phyloP scores from a whole-genome alignment of 2,113 vertebrate species.

The Heterotilapia buettikoferi region DNA sequence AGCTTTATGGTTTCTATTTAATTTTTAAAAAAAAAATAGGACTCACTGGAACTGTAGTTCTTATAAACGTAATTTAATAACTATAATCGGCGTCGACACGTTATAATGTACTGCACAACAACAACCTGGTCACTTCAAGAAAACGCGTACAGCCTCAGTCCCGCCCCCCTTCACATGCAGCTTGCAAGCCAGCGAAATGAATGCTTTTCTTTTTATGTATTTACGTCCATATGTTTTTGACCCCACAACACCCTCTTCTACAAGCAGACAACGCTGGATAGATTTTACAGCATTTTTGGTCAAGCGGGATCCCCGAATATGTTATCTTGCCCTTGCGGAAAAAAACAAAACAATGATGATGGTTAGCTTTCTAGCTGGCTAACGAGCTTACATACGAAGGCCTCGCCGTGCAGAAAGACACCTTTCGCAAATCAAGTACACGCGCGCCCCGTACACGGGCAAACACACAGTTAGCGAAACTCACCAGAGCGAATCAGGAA shows the following conservation, averaged over 20 bases:
- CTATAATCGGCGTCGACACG: not conserved
- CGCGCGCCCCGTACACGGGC: constrained; percentile 4
- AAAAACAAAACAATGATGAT: not conserved
- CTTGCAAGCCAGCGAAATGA: not conserved
- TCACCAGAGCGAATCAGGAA: constrained; percentile 51
- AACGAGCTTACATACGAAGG: constrained; percentile 40
- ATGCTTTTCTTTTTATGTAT: not conserved
- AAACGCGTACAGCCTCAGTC: constrained; percentile 17
- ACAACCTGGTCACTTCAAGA: not conserved
- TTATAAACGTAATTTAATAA: not conserved
- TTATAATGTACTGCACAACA: not conserved
- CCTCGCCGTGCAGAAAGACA: constrained; percentile 52
- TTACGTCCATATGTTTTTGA: not conserved
- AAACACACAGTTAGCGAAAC: constrained; percentile 45
- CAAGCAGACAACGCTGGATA: fast-evolving
- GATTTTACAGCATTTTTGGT: not conserved
- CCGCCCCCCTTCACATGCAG: constrained; percentile 69
- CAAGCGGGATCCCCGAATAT: fast-evolving
- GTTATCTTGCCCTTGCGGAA: not conserved
- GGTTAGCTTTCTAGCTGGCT: constrained; percentile 5
- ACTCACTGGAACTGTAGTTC: not conserved
- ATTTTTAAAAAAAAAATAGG: not conserved
- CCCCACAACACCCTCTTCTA: fast-evolving
- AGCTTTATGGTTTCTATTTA: not conserved
- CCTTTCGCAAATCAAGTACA: constrained; percentile 43